These are phyloP conservation scores for Harlomillsia oculata DNA, from an alignment of 1,140 invertebrate genomes.

Conservation along the genomic window DNA sequence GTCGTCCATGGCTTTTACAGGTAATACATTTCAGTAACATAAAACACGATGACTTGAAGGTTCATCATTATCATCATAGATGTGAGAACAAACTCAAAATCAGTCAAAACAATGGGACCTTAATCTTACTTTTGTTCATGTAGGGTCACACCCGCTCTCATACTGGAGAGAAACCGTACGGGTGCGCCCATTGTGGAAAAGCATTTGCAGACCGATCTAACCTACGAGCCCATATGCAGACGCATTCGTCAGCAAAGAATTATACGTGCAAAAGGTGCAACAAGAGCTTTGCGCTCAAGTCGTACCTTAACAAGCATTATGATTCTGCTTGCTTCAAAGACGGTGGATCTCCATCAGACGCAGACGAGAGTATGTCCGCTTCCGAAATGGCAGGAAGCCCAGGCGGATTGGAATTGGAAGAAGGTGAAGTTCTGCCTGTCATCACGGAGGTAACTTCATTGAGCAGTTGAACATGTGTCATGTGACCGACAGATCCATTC, in stretches of 20 bases:
- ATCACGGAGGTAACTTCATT: too few relatives aligned
- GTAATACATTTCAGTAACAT: too few relatives aligned
- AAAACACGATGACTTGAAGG: too few relatives aligned
- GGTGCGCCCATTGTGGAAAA: conserved; percentile 59
- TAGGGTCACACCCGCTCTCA: conserved; percentile 63
- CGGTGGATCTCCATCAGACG: conserved; percentile 25
- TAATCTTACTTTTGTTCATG: too few relatives aligned
- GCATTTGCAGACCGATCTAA: conserved; percentile 70
- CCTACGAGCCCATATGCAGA: conserved; percentile 97
- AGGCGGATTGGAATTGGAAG: too few relatives aligned
- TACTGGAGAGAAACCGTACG: conserved; percentile 60
- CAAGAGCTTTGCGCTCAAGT: conserved; percentile 91
- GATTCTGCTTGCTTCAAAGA: conserved; percentile 76
- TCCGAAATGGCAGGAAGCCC: too few relatives aligned
- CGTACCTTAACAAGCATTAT: conserved; percentile 93
- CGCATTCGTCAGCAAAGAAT: conserved; percentile 83
- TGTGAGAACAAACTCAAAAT: too few relatives aligned
- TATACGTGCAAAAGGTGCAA: conserved; percentile 79
- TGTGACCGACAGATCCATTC: too few relatives aligned
- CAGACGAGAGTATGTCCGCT: conserved; percentile 19
- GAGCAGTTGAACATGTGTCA: too few relatives aligned
- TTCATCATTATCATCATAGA: too few relatives aligned
- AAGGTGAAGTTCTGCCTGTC: background rate
- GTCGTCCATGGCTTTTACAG: conserved; percentile 88
- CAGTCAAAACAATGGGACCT: too few relatives aligned